These are phyloP conservation scores for Lynx canadensis DNA, from an alignment of 2,113 vertebrate species.

Conservation along the genomic window DNA sequence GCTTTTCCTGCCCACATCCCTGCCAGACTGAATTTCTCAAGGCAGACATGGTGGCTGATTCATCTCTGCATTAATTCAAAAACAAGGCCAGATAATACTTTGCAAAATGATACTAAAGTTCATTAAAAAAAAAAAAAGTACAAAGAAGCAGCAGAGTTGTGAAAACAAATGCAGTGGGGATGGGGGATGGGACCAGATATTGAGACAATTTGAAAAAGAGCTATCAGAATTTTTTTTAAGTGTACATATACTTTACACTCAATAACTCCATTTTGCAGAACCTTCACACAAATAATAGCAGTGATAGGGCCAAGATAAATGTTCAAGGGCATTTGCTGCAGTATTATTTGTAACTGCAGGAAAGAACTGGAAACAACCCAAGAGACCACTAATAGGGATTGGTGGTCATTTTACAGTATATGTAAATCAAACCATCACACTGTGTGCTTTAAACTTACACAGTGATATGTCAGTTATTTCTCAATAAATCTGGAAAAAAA, in stretches of 20 bases:
- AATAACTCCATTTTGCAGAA: conserved; percentile 15
- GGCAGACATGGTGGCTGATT: neutral
- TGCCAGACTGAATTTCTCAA: neutral
- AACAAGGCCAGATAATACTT: conserved; percentile 5
- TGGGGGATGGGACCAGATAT: neutral
- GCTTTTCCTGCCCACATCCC: neutral
- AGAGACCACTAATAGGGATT: neutral
- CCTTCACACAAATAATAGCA: neutral
- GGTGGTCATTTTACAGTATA: neutral
- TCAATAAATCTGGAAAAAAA: neutral
- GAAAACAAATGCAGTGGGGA: neutral
- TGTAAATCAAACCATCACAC: neutral
- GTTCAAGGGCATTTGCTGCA: neutral
- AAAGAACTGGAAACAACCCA: conserved; percentile 39
- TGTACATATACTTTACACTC: neutral
- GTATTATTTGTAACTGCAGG: neutral
- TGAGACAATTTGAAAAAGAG: neutral
- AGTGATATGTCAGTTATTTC: neutral
- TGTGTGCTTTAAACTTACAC: neutral
- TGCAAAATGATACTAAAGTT: conserved; percentile 11
- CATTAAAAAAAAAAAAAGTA: neutral
- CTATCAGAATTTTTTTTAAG: neutral
- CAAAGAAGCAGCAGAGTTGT: neutral
- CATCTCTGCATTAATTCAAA: neutral
- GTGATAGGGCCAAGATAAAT: neutral